Evolutionary conservation across 2,888 invertebrate species (phyloP).

Genomic region (Mycalesis mineus): DNA sequence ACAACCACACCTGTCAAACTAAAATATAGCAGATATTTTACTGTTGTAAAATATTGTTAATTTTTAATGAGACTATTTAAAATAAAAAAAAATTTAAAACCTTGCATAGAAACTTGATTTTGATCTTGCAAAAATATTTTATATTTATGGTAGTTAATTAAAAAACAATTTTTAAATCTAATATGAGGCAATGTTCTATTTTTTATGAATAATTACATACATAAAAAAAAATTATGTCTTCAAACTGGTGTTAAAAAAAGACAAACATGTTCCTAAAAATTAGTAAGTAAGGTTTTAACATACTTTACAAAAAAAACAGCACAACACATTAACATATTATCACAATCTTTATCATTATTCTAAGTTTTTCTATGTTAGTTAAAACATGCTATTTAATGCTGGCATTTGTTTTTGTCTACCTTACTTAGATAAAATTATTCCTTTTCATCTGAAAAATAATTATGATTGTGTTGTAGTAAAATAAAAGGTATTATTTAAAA

Average conservation of each 20-base stretch:
- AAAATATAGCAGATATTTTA: too few relatives aligned
- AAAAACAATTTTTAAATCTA: too few relatives aligned
- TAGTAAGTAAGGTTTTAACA: background rate
- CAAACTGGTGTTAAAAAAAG: background rate
- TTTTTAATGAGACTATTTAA: too few relatives aligned
- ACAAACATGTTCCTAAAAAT: background rate
- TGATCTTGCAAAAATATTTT: too few relatives aligned
- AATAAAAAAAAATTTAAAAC: too few relatives aligned
- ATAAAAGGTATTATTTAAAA: too few relatives aligned
- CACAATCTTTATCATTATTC: slow-evolving; percentile 6
- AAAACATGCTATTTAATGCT: slow-evolving; percentile 22
- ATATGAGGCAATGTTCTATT: too few relatives aligned
- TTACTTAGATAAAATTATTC: slow-evolving; percentile 50
- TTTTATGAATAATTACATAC: too few relatives aligned
- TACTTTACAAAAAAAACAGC: background rate
- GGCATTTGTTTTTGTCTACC: slow-evolving; percentile 42
- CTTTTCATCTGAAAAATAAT: slow-evolving; percentile 65
- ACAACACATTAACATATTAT: background rate
- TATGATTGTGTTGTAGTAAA: background rate
- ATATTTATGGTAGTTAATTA: too few relatives aligned
- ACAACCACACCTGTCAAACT: too few relatives aligned
- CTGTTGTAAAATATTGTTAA: too few relatives aligned
- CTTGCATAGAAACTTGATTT: too few relatives aligned
- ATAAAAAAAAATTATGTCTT: background rate
- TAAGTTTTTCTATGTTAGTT: slow-evolving; percentile 26